Conservation (phyloP, 2,113 vertebrate species). For the Rattus rattus region DNA sequence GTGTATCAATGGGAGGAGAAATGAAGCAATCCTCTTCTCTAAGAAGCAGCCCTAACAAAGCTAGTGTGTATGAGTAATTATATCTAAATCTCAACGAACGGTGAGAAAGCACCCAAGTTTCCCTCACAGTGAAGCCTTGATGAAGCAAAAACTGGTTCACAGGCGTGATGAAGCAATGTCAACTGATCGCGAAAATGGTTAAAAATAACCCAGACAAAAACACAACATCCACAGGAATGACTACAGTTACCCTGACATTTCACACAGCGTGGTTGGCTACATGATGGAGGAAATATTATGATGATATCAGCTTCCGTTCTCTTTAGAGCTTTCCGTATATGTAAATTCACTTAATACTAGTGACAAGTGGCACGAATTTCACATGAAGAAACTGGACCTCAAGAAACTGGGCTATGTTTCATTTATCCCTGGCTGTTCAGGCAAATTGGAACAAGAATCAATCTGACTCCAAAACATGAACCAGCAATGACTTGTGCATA, state of each 20-base stretch:
- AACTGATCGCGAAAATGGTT: neutral
- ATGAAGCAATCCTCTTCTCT: neutral
- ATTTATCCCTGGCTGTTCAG: neutral
- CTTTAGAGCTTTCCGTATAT: neutral
- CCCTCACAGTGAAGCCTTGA: neutral
- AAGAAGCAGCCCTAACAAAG: slow-evolving; percentile 14
- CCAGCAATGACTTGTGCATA: neutral
- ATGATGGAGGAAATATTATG: neutral
- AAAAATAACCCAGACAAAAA: neutral
- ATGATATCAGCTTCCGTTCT: neutral
- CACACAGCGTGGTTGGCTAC: neutral
- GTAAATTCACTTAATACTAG: neutral
- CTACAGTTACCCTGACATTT: neutral
- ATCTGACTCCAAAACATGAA: neutral
- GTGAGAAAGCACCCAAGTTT: neutral
- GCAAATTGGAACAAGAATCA: neutral
- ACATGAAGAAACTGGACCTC: slow-evolving; percentile 17
- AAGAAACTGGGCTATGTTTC: neutral
- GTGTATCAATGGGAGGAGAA: slow-evolving; percentile 2
- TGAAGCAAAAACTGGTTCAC: neutral
- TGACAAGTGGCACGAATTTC: slow-evolving; percentile 5
- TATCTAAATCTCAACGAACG: slow-evolving; percentile 46
- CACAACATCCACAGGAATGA: neutral
- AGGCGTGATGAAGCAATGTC: neutral
- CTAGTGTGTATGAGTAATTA: neutral